Percentiles rank a stretch among this genome's conserved stretches.
Evolutionary conservation across 2,888 invertebrate genomes (phyloP).

Genomic region (Aleiodes alternator): DNA sequence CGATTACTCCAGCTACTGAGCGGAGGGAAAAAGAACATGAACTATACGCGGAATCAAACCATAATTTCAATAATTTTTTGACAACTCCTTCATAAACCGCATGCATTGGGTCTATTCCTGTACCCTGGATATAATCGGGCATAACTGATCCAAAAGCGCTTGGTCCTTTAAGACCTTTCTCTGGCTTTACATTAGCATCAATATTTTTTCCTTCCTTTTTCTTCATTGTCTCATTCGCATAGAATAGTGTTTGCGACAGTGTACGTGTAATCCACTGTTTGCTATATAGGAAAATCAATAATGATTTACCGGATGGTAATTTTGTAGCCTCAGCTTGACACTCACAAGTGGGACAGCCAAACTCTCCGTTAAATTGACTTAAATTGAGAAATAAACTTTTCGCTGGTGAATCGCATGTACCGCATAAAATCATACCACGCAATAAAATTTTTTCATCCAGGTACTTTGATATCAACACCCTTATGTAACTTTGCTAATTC

Average conservation of each 20-base stretch:
- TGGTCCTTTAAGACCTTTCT: slow-evolving; percentile 50
- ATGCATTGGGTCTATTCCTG: slow-evolving; percentile 52
- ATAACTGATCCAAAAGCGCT: slow-evolving; percentile 36
- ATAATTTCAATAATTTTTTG: slow-evolving; percentile 47
- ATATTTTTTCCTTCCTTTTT: background rate
- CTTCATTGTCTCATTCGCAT: slow-evolving; percentile 16
- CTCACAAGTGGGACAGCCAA: slow-evolving; percentile 34
- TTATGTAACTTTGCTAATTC: background rate
- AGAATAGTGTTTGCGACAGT: slow-evolving; percentile 16
- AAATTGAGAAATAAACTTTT: slow-evolving; percentile 32
- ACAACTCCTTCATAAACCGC: slow-evolving; percentile 50
- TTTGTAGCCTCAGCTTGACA: slow-evolving; percentile 26
- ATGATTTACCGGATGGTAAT: slow-evolving; percentile 24
- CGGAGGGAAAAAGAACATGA: slow-evolving; percentile 30
- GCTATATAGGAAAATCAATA: slow-evolving; percentile 35
- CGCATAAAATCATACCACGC: slow-evolving; percentile 26
- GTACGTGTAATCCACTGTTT: slow-evolving; percentile 27
- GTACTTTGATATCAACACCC: slow-evolving; percentile 36
- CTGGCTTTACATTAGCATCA: background rate
- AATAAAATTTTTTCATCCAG: slow-evolving; percentile 14
- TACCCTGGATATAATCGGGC: slow-evolving; percentile 47
- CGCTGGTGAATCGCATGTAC: slow-evolving; percentile 33
- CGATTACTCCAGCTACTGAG: slow-evolving; percentile 29
- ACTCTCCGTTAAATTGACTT: slow-evolving; percentile 19
- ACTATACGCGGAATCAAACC: slow-evolving; percentile 38